phyloP scores from a whole-genome alignment of 2,888 invertebrate species.

The Stenoptilia bipunctidactyla region DNA sequence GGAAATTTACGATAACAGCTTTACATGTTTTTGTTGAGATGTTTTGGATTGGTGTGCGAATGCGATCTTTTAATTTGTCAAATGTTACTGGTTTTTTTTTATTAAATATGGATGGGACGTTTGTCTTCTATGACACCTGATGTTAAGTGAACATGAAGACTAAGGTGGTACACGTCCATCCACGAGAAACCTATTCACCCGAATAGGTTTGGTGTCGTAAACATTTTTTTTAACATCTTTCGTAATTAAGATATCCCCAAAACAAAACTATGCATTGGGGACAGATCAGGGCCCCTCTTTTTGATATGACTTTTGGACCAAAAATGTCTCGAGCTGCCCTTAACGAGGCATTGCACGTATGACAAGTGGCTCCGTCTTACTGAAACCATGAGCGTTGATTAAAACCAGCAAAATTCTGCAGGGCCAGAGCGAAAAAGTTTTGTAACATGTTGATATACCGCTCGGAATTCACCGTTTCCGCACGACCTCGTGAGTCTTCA shows the following conservation, averaged over 20 bases:
- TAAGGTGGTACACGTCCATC: no score
- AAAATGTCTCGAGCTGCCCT: conserved; percentile 3
- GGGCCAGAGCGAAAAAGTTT: conserved; percentile 8
- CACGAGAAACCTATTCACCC: no score
- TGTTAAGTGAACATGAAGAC: no score
- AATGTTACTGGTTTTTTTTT: no score
- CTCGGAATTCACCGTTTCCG: conserved; percentile 12
- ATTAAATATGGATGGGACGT: no score
- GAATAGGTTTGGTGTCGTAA: conserved; percentile 11
- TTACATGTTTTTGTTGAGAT: conserved; percentile 9
- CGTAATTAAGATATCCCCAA: conserved; percentile 15
- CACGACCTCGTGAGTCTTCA: conserved; percentile 10
- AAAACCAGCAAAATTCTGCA: conserved; percentile 10
- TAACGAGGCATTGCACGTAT: conserved; percentile 6
- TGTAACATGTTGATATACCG: conserved; percentile 12
- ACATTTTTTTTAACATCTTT: conserved; percentile 17
- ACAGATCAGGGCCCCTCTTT: conserved; percentile 16
- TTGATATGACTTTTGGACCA: conserved; percentile 13
- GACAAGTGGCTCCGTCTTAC: conserved; percentile 10
- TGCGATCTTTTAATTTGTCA: conserved; percentile 14
- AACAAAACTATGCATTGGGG: conserved; percentile 16
- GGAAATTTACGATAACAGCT: conserved; percentile 15
- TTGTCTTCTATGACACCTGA: no score
- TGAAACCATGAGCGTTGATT: conserved; percentile 13
- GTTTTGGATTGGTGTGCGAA: conserved; percentile 11